Base-by-base conservation (phyloP, 2,113 vertebrate species). In the Lontra canadensis region DNA sequence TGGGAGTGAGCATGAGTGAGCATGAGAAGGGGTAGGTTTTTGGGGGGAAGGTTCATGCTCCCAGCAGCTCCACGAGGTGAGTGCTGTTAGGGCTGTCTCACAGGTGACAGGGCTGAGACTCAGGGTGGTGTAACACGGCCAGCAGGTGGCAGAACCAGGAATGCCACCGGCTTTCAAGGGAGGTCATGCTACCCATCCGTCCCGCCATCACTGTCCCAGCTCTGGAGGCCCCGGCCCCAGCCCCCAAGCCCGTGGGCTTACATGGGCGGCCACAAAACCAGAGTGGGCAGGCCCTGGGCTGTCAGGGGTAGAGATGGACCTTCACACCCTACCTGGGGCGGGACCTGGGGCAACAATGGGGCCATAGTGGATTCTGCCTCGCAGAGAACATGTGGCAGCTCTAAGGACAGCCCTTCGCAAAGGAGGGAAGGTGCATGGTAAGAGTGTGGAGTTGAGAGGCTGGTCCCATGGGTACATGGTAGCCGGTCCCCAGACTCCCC, bases 151-250 rank as follows among this genome's bases (percentile, higher is more conserved):
- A 10, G 57, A 44, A 42, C 42, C 67, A 52, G 61, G 63, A 86
- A 10, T 9, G 21, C 57, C 2, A 25, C 26, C 17, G 8, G 26
- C 42, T 84, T 36, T 65, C 21, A 63, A 21, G 0, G n/a, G n/a
- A 61, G 14, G 73, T 80, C 65, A 13, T 17, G 1, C 10, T 4
- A 1, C 7, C 21, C 3, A 0, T 7, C 15, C 31, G 1, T 20
- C 18, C 26, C 23, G 55, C 36, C 12, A 23, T 63, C 69, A 23
- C 14, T 20, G 29, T 14, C 26, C 25, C 69, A 15, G 12, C 55
- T 71, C 29, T 83, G 55, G 67, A 52, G 52, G 52, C 52, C 52
- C 52, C 52, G 5, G 52, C 52, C 17, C 52, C 17, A 18, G 52
- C 17, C 52, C 49, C 18, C 1, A 34, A 95, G 88, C 71, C 71